A percentile compares a stretch with the other conserved stretches of the same genome.
phyloP scores from a whole-genome alignment of 23 tunicate species.

The Phallusia fumigata region DNA sequence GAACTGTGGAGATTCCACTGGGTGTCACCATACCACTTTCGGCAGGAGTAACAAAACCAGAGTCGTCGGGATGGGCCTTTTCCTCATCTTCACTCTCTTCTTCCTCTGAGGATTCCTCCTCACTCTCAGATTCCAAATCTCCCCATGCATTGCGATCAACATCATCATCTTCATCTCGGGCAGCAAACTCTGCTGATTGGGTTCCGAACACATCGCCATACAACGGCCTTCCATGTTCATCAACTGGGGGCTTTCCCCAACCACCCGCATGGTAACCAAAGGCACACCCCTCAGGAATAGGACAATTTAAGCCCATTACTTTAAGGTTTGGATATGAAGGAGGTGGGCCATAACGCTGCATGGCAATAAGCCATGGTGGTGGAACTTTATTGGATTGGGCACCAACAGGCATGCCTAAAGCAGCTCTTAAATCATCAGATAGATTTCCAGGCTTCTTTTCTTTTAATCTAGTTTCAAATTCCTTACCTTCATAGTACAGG shows the following conservation, averaged over 20 bases:
- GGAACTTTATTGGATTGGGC: constrained; percentile 80
- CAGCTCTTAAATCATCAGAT: constrained; percentile 82
- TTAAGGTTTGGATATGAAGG: constrained; percentile 99
- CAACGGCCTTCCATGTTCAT: constrained; percentile 89
- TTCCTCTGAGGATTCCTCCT: constrained; percentile 67
- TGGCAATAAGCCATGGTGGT: constrained; percentile 99
- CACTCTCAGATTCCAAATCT: constrained; percentile 93
- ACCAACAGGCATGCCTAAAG: constrained; percentile 98
- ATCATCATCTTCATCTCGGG: constrained; percentile 62
- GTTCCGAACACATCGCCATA: constrained; percentile 99
- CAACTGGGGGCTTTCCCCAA: constrained; percentile 99
- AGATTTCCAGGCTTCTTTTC: constrained; percentile 97
- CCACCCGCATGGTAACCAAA: constrained; percentile 98
- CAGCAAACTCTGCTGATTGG: constrained; percentile 43
- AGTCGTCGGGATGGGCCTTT: constrained; percentile 62
- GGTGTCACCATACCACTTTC: constrained; percentile 98
- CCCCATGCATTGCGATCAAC: constrained; percentile 90
- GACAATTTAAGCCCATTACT: constrained; percentile 91
- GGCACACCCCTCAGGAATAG: constrained; percentile 93
- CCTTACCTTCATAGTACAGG: constrained; percentile 97
- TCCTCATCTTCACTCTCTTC: constrained; percentile 83
- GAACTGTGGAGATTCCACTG: constrained; percentile 94
- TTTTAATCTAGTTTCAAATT: constrained; percentile 93
- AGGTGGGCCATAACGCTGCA: constrained; percentile 99
- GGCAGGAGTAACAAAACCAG: constrained; percentile 92